Base-by-base conservation (phyloP, 2,797 vertebrate genomes). In the Enteromius afrohamiltoni region DNA sequence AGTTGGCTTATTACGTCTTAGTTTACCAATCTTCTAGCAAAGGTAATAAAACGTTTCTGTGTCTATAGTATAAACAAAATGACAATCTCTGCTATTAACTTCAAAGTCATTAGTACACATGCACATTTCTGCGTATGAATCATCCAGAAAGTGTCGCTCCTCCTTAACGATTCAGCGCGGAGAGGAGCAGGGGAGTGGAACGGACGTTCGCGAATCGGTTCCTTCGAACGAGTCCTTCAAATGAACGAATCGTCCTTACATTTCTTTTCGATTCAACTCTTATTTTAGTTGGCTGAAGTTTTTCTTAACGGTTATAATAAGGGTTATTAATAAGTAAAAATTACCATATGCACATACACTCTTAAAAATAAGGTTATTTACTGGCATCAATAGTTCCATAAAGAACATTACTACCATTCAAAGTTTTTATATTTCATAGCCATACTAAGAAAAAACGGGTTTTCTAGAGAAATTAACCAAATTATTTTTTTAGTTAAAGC, bases 161-260 rank as follows among this genome's bases (percentile, higher is more conserved):
- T 93, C 95, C 94, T 95, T 95, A 95, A 95, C 88, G 71, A 90
- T 89, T 91, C 92, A 87, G 91, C 91, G 91, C 91, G 89, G 91
- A 92, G 78, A 81, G 85, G 90, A 91, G 89, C 67, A 85, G 90
- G 91, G 91, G 92, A 85, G 92, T 79, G 31, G 17, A 69, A 23
- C 29, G 11, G 49, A 69, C 21, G 6, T 31, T 49, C 13, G 0
- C 14, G 64, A 80, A 68, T 80, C 64, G 65, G 45, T 68, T 55
- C 19, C 5, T 68, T 51, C 37, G 64, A 80, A 53, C 78, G 21
- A 80, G 13, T 80, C 78, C n/a, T 31, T 31, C n/a, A 17, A 64
- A 78, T 14, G 19, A 78, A 49, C 8, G 3, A 76, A 17, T 42
- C 42, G 11, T 45, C 42, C 10, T 40, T 40, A 14, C 40, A 14